Evolutionary conservation across 1,140 invertebrate genomes (phyloP), one percentile per base, ranked within the genome.

Genomic region (Drosophila dunni): DNA sequence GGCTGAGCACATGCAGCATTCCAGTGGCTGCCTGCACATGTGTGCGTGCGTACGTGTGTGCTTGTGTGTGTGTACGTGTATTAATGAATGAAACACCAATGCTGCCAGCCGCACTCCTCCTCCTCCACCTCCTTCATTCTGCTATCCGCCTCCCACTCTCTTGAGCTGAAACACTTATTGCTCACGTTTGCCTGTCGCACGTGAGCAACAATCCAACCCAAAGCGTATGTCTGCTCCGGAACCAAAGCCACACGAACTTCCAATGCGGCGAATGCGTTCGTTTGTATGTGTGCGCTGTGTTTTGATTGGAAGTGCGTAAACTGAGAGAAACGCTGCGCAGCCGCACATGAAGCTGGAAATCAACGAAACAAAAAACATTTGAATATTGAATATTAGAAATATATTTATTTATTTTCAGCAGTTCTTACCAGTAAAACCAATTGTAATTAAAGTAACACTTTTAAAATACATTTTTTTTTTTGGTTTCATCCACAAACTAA

Each of bases 71-170:
- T 81, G 81, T 78, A 63, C 82, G 81, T 86, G 84, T 88, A 83
- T 88, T 86, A 86, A 85, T 86, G 83, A 86, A 86, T 86, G 83
- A 86, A 86, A 77, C 77, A 79, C 83, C 83, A 89, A 88, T 79
- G 76, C 81, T 73, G 65, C 75, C 68, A 58, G 44, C 62, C 53
- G 60, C 57, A 24, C 57, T 45, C 48, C n/a, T 7, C 20, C 54
- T 46, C 48, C 58, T 54, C n/a, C 46, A 54, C 15, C 24, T 40
- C 8, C 38, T 46, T 6, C 24, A 5, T 29, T 6, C 6, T 29
- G 5, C 24, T 34, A 7, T 15, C 29, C 45, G 45, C 38, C 45
- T 56, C 24, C 38, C 50, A 24, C 17, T 38, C 1, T 9, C 29
- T 34, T 34, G 50, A 53, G 42, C 24, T 2, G 10, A 58, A 65